phyloP scores from a whole-genome alignment of 2,797 vertebrate genomes.

The Cheirogaleus major region DNA sequence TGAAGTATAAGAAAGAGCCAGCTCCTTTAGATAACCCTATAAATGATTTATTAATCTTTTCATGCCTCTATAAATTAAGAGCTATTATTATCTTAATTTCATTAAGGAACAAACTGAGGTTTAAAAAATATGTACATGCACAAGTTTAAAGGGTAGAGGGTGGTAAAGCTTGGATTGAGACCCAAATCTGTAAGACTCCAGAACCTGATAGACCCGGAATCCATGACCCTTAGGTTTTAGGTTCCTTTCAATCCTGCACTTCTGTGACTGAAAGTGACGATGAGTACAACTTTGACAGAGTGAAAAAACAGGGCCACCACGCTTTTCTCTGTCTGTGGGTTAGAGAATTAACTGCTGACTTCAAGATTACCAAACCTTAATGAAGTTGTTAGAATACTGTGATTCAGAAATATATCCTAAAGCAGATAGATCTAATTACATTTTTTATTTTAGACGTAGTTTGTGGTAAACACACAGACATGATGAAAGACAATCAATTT shows the following conservation, averaged over 20 bases:
- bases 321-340: background rate
- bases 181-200: background rate
- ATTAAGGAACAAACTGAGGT: background rate
- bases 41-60: background rate
- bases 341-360: background rate
- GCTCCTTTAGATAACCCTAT: background rate
- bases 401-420: background rate
- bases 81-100: background rate
- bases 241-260: background rate
- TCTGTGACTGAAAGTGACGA: background rate
- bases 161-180: background rate
- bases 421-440: background rate
- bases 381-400: background rate
- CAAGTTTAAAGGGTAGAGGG: background rate
- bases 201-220: background rate
- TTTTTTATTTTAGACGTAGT: background rate
- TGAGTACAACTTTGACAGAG: background rate
- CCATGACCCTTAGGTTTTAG: background rate
- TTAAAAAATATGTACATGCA: background rate
- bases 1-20: background rate
- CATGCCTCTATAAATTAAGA: background rate
- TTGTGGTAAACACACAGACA: background rate
- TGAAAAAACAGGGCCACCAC: rapidly evolving
- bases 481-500: background rate
- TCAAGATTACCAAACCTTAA: background rate